Evolutionary conservation across 2,888 invertebrate genomes (phyloP).

Genomic region (Pristionchus japonicus): DNA sequence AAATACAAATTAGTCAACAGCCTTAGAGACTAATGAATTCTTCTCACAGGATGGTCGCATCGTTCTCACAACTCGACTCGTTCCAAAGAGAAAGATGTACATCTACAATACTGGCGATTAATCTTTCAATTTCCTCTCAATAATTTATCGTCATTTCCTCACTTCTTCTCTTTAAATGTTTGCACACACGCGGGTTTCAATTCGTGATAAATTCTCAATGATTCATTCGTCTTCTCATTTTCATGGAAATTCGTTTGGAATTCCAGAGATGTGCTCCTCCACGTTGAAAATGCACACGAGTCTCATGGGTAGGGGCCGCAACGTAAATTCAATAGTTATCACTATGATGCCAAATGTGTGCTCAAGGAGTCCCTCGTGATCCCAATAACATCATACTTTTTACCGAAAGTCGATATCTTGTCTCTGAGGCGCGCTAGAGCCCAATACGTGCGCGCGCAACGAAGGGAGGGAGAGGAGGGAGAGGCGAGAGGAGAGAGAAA

Average conservation of each 20-base stretch:
- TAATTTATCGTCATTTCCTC: slow-evolving; percentile 8
- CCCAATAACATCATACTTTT: too few relatives aligned
- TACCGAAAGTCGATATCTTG: too few relatives aligned
- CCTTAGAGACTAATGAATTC: not conserved
- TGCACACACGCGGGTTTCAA: not conserved
- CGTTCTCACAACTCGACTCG: slow-evolving; percentile 42
- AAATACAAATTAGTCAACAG: too few relatives aligned
- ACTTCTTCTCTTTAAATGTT: not conserved
- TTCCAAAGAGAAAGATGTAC: slow-evolving; percentile 61
- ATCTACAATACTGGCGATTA: slow-evolving; percentile 70
- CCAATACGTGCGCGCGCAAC: too few relatives aligned
- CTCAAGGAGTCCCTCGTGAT: too few relatives aligned
- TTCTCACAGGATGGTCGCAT: slow-evolving; percentile 24
- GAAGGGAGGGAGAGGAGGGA: too few relatives aligned
- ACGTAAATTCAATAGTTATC: too few relatives aligned
- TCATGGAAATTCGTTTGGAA: not conserved
- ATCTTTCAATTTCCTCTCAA: not conserved
- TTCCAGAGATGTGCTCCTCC: not conserved
- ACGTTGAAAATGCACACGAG: not conserved
- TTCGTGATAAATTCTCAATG: slow-evolving; percentile 26
- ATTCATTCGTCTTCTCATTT: not conserved
- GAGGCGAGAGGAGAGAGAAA: too few relatives aligned
- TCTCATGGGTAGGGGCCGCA: too few relatives aligned
- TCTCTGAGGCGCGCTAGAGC: too few relatives aligned
- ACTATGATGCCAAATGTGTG: too few relatives aligned